These are phyloP conservation scores for Lucilia sericata DNA, from an alignment of 1,140 invertebrate species.

Conservation along the genomic window DNA sequence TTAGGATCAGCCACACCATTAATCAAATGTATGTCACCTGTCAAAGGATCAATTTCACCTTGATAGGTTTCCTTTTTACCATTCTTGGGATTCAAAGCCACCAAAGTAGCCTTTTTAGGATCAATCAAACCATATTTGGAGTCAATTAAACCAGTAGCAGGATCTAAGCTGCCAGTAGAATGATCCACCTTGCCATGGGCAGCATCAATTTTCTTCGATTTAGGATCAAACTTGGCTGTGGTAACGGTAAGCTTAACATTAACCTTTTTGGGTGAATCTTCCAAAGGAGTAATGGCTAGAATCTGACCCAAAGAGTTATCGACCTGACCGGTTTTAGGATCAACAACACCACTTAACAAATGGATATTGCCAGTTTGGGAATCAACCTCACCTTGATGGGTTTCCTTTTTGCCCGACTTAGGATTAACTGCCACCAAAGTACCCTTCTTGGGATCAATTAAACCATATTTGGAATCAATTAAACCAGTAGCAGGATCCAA, in stretches of 20 bases:
- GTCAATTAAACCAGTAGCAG: slow-evolving; percentile 69
- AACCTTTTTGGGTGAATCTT: slow-evolving; percentile 50
- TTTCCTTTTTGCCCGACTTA: slow-evolving; percentile 72
- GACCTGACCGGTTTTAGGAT: slow-evolving; percentile 73
- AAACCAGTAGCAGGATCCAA: slow-evolving; percentile 72
- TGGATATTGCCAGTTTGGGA: slow-evolving; percentile 76
- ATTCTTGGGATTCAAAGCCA: slow-evolving; percentile 66
- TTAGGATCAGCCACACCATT: slow-evolving; percentile 75
- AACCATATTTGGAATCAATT: slow-evolving; percentile 77
- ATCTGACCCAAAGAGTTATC: slow-evolving; percentile 74
- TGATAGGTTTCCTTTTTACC: slow-evolving; percentile 73
- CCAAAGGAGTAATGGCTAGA: slow-evolving; percentile 75
- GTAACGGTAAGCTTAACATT: slow-evolving; percentile 71
- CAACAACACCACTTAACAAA: slow-evolving; percentile 72
- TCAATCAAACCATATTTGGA: slow-evolving; percentile 78
- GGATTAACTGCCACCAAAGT: slow-evolving; percentile 72
- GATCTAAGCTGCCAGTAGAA: slow-evolving; percentile 61
- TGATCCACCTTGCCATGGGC: slow-evolving; percentile 49
- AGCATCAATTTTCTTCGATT: not conserved
- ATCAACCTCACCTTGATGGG: slow-evolving; percentile 73
- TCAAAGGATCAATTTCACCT: slow-evolving; percentile 74
- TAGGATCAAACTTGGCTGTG: slow-evolving; percentile 56
- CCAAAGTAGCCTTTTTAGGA: slow-evolving; percentile 73
- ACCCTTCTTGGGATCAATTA: slow-evolving; percentile 73
- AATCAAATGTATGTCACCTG: slow-evolving; percentile 75